Conservation (phyloP, 2,888 invertebrate species). For the Disparrhopalites patrizii region DNA sequence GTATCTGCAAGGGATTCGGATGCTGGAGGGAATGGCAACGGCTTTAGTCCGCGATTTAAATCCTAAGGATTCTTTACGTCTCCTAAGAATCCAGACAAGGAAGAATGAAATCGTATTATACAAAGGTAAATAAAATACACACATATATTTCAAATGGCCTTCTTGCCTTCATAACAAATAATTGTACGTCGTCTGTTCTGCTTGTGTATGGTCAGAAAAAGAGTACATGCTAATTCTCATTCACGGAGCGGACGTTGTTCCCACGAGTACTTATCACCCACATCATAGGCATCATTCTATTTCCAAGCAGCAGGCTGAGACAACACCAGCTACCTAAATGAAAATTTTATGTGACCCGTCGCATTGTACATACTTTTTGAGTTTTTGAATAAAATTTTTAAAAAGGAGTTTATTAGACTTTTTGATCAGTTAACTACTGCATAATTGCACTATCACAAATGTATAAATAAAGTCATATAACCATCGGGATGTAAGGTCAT, state of each 20-base stretch:
- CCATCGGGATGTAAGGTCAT: too few species aligned
- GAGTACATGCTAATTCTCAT: slow-evolving; percentile 17
- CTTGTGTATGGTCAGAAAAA: too few species aligned
- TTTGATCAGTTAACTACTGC: too few species aligned
- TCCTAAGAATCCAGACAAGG: slow-evolving; percentile 12
- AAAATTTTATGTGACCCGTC: too few species aligned
- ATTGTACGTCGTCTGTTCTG: too few species aligned
- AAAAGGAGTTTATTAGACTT: too few species aligned
- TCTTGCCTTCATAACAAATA: background rate
- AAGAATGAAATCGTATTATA: slow-evolving; percentile 18
- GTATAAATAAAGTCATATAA: too few species aligned
- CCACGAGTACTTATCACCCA: background rate
- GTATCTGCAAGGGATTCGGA: slow-evolving; percentile 6
- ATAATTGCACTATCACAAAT: too few species aligned
- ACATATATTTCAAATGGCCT: too few species aligned
- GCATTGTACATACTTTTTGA: too few species aligned
- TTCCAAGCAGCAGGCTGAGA: background rate
- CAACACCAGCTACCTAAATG: background rate
- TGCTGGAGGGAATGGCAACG: slow-evolving; percentile 7
- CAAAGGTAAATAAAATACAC: slow-evolving; percentile 2
- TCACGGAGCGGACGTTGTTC: slow-evolving; percentile 10
- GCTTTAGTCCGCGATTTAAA: slow-evolving; percentile 14
- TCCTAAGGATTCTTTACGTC: slow-evolving; percentile 13
- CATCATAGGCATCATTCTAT: background rate
- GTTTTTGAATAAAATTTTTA: too few species aligned